A percentile compares a stretch with the other conserved stretches of the same genome.
phyloP scores from a whole-genome alignment of 2,888 invertebrate species.

The Tachystola acroxantha region DNA sequence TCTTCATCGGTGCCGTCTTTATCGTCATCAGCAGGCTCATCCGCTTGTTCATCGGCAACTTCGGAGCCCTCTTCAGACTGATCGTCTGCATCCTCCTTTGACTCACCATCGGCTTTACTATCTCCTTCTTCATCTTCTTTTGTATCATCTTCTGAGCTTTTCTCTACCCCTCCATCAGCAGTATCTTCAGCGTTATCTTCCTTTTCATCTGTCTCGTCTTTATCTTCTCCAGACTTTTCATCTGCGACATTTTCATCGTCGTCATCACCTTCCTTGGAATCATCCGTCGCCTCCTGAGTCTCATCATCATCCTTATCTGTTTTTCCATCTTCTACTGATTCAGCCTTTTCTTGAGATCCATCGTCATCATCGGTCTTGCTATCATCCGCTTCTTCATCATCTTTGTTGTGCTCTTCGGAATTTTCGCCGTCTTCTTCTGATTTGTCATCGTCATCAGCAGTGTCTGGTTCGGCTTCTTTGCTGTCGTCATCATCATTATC shows the following conservation, averaged over 20 bases:
- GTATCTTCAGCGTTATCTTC: slow-evolving; percentile 31
- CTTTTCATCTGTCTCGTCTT: slow-evolving; percentile 32
- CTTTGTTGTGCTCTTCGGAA: slow-evolving; percentile 31
- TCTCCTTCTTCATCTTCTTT: slow-evolving; percentile 23
- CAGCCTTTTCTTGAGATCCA: slow-evolving; percentile 65
- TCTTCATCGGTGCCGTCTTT: slow-evolving; percentile 33
- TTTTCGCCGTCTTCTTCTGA: slow-evolving; percentile 37
- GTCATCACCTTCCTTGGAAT: slow-evolving; percentile 36
- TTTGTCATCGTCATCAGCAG: slow-evolving; percentile 29
- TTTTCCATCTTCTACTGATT: slow-evolving; percentile 45
- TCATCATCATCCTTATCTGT: slow-evolving; percentile 26
- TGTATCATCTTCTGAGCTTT: slow-evolving; percentile 30
- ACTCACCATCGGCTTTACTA: slow-evolving; percentile 6
- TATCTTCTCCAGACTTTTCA: slow-evolving; percentile 38
- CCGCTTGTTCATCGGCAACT: slow-evolving; percentile 20
- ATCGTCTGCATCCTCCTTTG: slow-evolving; percentile 31
- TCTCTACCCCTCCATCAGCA: slow-evolving; percentile 35
- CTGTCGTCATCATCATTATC: slow-evolving; percentile 36
- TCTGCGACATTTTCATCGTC: slow-evolving; percentile 28
- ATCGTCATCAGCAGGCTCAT: slow-evolving; percentile 17
- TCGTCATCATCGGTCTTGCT: slow-evolving; percentile 51
- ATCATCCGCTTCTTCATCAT: slow-evolving; percentile 16
- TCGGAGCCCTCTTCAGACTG: slow-evolving; percentile 20
- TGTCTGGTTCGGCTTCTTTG: slow-evolving; percentile 35
- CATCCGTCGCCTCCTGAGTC: slow-evolving; percentile 33